A percentile compares a stretch with the other conserved stretches of the same genome.
Evolutionary conservation across 1,140 invertebrate genomes (phyloP).

Genomic region (Bombyx mandarina): DNA sequence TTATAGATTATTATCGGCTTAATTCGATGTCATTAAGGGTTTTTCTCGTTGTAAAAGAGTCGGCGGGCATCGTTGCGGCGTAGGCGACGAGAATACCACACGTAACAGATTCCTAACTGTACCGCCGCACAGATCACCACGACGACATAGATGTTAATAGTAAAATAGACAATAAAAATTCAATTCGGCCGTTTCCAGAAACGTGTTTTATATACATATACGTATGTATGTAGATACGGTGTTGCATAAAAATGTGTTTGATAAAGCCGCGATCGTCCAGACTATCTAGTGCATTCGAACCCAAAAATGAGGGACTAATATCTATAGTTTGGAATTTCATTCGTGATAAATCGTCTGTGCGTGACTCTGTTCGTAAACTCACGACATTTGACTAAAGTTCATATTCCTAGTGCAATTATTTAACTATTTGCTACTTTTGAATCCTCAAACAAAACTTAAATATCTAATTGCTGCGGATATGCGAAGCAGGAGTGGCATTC

Average conservation of each 20-base stretch:
- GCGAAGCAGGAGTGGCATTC: no score
- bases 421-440: no score
- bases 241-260: constrained; percentile 2
- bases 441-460: no score
- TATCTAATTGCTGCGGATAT: no score
- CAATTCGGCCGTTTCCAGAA: constrained; percentile 21
- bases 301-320: neutral
- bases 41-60: constrained; percentile 24
- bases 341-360: no score
- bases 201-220: neutral
- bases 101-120: constrained; percentile 57
- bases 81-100: constrained; percentile 30
- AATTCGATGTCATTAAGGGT: constrained; percentile 23
- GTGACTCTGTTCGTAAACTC: no score
- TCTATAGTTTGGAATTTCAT: no score
- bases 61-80: constrained; percentile 22
- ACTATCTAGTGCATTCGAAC: constrained; percentile 3
- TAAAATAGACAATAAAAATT: constrained; percentile 42
- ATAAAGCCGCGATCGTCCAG: neutral
- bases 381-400: no score
- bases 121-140: constrained; percentile 26
- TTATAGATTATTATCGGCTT: constrained; percentile 10
- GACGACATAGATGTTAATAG: constrained; percentile 35
- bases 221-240: constrained; percentile 29
- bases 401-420: no score